Conservation (phyloP, 2,888 invertebrate species). For the Tryphoninae sp. region DNA sequence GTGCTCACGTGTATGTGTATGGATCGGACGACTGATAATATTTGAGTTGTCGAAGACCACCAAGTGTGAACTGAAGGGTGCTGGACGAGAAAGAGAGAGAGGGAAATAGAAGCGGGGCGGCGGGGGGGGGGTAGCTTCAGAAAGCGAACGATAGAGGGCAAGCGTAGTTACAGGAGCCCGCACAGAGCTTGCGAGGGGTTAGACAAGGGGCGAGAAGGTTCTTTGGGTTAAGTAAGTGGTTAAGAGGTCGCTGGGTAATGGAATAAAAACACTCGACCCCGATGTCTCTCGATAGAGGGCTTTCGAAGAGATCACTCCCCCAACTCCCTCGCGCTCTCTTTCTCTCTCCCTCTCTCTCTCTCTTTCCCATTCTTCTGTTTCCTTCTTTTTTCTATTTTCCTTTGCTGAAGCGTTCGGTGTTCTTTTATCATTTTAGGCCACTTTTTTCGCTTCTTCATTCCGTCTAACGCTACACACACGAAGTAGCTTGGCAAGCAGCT, state of each 20-base stretch:
- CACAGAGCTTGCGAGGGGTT: slow-evolving; percentile 49
- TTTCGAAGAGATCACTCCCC: slow-evolving; percentile 49
- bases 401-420: slow-evolving; percentile 27
- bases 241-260: slow-evolving; percentile 78
- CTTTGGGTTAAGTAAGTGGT: slow-evolving; percentile 77
- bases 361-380: not conserved
- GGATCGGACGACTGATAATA: slow-evolving; percentile 73
- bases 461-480: slow-evolving; percentile 36
- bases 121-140: slow-evolving; percentile 8
- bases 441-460: slow-evolving; percentile 43
- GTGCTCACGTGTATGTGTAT: slow-evolving; percentile 24
- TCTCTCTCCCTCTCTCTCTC: slow-evolving; percentile 13
- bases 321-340: slow-evolving; percentile 5
- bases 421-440: slow-evolving; percentile 58
- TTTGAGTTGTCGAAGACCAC: slow-evolving; percentile 77
- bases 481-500: slow-evolving; percentile 19
- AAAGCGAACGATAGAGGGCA: slow-evolving; percentile 23
- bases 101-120: slow-evolving; percentile 3
- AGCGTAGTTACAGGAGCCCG: slow-evolving; percentile 28
- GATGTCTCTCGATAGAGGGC: slow-evolving; percentile 69
- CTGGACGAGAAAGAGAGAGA: slow-evolving; percentile 62
- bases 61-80: slow-evolving; percentile 69
- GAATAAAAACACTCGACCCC: slow-evolving; percentile 80
- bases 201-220: slow-evolving; percentile 66
- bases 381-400: slow-evolving; percentile 16